These are phyloP conservation scores for Trachelus stipa DNA, from an alignment of 2,888 invertebrate genomes.

Conservation along the genomic window DNA sequence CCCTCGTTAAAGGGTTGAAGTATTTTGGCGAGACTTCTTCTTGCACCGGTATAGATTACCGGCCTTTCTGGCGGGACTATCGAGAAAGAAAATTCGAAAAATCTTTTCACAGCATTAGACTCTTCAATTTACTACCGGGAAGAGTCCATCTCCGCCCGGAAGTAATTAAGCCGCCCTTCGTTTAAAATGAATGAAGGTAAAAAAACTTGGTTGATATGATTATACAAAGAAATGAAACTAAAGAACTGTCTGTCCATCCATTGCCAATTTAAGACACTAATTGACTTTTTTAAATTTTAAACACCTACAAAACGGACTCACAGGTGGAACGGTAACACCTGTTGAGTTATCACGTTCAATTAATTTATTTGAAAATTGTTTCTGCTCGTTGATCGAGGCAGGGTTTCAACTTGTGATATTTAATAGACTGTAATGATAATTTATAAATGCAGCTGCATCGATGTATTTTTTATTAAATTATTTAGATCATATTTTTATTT, in stretches of 20 bases:
- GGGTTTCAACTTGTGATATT: not conserved
- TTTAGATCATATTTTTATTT: not conserved
- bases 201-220: not conserved
- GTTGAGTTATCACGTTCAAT: constrained; percentile 33
- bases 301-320: not conserved
- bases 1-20: constrained; percentile 55
- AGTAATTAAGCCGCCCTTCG: not conserved
- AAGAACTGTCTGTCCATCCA: not conserved
- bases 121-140: not conserved
- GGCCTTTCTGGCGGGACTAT: constrained; percentile 56
- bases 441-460: not conserved
- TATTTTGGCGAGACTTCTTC: constrained; percentile 43
- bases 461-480: not conserved
- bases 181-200: not conserved
- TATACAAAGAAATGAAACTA: not conserved
- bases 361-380: constrained; percentile 39
- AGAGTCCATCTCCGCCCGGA: not conserved
- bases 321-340: constrained; percentile 31
- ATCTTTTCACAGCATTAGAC: not conserved
- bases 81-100: not conserved
- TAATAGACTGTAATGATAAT: not conserved
- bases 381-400: not conserved
- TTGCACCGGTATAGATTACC: constrained; percentile 47
- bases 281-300: not conserved
- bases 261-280: not conserved